Evolutionary conservation across 2,888 invertebrate species (phyloP).

Genomic region (Tridacna crocea): DNA sequence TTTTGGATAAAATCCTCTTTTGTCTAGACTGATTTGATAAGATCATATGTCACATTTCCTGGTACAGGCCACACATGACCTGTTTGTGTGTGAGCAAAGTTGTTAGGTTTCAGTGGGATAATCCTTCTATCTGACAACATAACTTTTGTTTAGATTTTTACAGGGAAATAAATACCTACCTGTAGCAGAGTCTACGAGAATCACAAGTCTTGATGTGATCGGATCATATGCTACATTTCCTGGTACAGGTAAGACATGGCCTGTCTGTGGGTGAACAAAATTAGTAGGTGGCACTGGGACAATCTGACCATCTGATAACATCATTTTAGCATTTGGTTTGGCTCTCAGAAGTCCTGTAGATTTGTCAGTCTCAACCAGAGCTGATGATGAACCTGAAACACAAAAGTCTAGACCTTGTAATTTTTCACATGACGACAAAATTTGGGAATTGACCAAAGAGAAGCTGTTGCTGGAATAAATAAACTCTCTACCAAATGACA

Average conservation of each 20-base stretch:
- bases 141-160: constrained; percentile 77
- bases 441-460: too few relatives aligned
- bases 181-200: constrained; percentile 80
- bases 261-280: constrained; percentile 82
- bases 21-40: constrained; percentile 73
- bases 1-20: too few relatives aligned
- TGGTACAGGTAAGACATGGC: constrained; percentile 78
- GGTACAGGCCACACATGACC: constrained; percentile 79
- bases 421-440: background rate
- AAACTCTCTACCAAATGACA: too few relatives aligned
- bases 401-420: background rate
- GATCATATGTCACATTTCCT: constrained; percentile 81
- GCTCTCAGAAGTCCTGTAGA: constrained; percentile 79
- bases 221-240: constrained; percentile 81
- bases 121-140: constrained; percentile 71
- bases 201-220: constrained; percentile 76
- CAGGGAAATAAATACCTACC: constrained; percentile 67
- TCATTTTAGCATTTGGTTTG: constrained; percentile 74
- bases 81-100: constrained; percentile 81
- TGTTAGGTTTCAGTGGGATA: constrained; percentile 70
- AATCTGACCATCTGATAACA: constrained; percentile 72
- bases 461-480: too few relatives aligned
- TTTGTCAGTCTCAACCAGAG: constrained; percentile 65
- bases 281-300: constrained; percentile 72
- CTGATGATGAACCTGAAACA: background rate